A percentile compares a stretch with the other conserved stretches of the same genome.
Conservation (phyloP, 2,888 invertebrate species). For the Synanthedon formicaeformis region DNA sequence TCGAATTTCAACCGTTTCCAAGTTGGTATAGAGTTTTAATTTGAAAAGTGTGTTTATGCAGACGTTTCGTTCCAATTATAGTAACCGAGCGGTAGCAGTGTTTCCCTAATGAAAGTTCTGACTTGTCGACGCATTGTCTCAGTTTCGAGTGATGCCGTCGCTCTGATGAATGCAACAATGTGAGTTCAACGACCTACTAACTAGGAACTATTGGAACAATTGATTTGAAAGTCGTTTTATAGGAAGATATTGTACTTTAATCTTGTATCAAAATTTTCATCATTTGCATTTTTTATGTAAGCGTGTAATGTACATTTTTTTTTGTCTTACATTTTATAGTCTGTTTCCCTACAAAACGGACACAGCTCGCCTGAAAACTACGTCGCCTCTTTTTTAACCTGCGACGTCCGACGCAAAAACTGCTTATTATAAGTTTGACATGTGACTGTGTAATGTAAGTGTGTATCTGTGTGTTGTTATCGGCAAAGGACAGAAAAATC, state of each 20-base stretch:
- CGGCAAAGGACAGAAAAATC: no score
- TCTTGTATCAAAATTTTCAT: no score
- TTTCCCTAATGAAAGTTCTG: constrained; percentile 34
- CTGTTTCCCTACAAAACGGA: no score
- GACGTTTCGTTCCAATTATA: constrained; percentile 28
- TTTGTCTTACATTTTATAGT: no score
- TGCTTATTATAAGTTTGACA: no score
- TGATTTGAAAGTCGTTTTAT: background rate
- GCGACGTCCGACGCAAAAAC: no score
- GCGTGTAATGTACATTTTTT: no score
- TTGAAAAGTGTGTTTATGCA: constrained; percentile 7
- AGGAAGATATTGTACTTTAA: background rate
- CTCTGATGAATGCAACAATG: constrained; percentile 9
- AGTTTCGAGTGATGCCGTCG: constrained; percentile 16
- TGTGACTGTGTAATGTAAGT: no score
- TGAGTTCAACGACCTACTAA: constrained; percentile 19
- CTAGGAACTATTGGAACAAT: constrained; percentile 1
- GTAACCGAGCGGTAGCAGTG: constrained; percentile 20
- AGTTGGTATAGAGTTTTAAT: constrained; percentile 14
- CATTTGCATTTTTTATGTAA: no score
- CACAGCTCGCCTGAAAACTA: no score
- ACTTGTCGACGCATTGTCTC: constrained; percentile 17
- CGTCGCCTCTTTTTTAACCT: no score
- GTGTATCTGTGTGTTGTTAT: no score
- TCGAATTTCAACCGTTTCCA: constrained; percentile 13